These are phyloP conservation scores for Drosophila yooni DNA, from an alignment of 2,888 invertebrate species.

Conservation along the genomic window DNA sequence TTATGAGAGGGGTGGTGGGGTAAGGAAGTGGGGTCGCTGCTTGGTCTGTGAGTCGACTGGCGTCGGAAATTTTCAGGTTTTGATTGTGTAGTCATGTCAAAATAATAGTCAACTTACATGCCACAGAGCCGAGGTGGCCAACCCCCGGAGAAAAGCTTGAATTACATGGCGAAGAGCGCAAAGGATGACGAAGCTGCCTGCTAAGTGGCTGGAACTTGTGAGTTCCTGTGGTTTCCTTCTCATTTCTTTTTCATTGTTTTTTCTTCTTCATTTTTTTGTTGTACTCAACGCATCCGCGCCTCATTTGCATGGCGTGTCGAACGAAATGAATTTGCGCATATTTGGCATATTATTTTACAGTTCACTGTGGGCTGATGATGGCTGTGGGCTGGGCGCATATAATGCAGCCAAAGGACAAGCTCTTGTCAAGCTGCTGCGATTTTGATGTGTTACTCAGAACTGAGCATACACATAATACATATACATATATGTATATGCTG, in stretches of 20 bases:
- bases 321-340: conserved; percentile 77
- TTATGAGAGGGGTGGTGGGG: background rate
- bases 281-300: conserved; percentile 33
- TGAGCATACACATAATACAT: background rate
- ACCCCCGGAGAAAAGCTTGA: conserved; percentile 49
- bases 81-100: conserved; percentile 83
- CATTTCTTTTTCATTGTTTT: conserved; percentile 26
- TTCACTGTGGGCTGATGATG: conserved; percentile 5
- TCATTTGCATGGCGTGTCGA: conserved; percentile 66
- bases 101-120: conserved; percentile 83
- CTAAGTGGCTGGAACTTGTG: conserved; percentile 76
- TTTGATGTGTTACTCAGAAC: conserved; percentile 54
- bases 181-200: conserved; percentile 65
- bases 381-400: conserved; percentile 33
- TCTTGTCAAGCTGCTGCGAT: conserved; percentile 75
- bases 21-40: background rate
- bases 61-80: conserved; percentile 78
- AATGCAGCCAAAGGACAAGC: conserved; percentile 47
- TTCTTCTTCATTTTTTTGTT: conserved; percentile 12
- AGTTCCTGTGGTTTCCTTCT: conserved; percentile 68
- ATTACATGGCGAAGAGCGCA: conserved; percentile 50
- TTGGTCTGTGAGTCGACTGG: conserved; percentile 42
- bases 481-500: conserved; percentile 22
- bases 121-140: conserved; percentile 71
- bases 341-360: conserved; percentile 77